phyloP scores from a whole-genome alignment of 2,113 vertebrate genomes.

The Aphyosemion australe region DNA sequence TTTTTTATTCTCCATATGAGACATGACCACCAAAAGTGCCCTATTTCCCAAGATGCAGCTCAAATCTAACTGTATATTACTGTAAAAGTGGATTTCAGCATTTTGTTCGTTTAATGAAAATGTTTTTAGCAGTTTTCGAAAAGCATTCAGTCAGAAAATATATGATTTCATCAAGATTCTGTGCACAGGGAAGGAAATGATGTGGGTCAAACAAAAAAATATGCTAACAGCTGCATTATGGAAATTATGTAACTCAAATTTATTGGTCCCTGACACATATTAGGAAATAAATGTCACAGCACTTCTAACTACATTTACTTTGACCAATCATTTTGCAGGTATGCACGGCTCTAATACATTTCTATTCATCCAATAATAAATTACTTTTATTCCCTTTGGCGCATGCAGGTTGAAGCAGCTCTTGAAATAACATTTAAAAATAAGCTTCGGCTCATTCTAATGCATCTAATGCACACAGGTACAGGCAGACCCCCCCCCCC shows the following conservation, averaged over 20 bases:
- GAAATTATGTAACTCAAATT: not conserved
- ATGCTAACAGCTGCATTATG: not conserved
- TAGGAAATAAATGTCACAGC: not conserved
- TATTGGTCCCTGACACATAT: constrained; percentile 6
- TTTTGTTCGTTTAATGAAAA: not conserved
- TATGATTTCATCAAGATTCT: not conserved
- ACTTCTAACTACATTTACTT: not conserved
- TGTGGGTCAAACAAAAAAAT: not conserved
- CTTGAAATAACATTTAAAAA: too few relatives aligned
- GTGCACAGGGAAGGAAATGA: not conserved
- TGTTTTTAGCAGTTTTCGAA: not conserved
- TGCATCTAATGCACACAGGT: too few relatives aligned
- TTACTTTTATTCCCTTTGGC: constrained; percentile 5
- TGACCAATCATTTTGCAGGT: not conserved
- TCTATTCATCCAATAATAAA: not conserved
- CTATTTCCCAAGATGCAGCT: not conserved
- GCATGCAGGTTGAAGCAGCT: not conserved
- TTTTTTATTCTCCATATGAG: constrained; percentile 5
- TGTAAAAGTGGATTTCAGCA: not conserved
- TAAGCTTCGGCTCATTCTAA: too few relatives aligned
- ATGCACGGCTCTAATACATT: not conserved
- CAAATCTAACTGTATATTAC: not conserved
- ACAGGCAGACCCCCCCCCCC: too few relatives aligned
- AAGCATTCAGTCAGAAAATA: not conserved
- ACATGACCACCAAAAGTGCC: not conserved